Evolutionary conservation across 2,888 invertebrate genomes (phyloP).

Genomic region (Cephus sareptanus): DNA sequence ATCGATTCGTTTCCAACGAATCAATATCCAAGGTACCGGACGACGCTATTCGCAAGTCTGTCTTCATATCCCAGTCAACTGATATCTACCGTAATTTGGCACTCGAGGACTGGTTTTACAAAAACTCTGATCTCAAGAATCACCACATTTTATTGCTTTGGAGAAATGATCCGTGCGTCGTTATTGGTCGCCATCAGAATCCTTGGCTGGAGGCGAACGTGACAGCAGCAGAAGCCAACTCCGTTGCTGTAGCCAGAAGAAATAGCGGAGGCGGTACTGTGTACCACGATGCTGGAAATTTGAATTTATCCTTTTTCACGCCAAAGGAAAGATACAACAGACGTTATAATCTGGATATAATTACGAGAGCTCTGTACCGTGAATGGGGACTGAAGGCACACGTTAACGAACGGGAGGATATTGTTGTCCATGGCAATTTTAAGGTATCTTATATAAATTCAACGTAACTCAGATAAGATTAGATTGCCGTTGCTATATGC

Average conservation of each 20-base stretch:
- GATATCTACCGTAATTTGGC: conserved; percentile 95
- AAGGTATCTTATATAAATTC: conserved; percentile 71
- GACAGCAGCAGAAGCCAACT: conserved; percentile 72
- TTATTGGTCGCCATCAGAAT: conserved; percentile 97
- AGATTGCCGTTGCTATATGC: neutral
- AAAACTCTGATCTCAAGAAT: conserved; percentile 83
- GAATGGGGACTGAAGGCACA: conserved; percentile 83
- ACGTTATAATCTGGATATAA: conserved; percentile 86
- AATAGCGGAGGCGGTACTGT: conserved; percentile 97
- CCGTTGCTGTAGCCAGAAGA: conserved; percentile 84
- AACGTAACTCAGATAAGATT: neutral
- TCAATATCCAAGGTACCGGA: conserved; percentile 58
- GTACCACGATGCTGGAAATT: conserved; percentile 94
- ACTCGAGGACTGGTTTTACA: conserved; percentile 95
- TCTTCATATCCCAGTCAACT: conserved; percentile 91
- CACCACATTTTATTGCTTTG: conserved; percentile 91
- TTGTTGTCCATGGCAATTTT: conserved; percentile 80
- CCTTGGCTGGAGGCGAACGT: conserved; percentile 94
- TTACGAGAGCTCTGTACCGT: conserved; percentile 84
- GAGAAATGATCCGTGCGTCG: conserved; percentile 94
- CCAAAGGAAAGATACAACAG: conserved; percentile 85
- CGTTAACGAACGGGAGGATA: conserved; percentile 87
- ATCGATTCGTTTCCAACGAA: conserved; percentile 36
- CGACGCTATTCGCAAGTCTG: conserved; percentile 80
- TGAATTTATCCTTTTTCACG: conserved; percentile 93